A percentile compares a stretch with the other conserved stretches of the same genome.
Conservation (phyloP, 2,888 invertebrate genomes). For the Hipparchia semele region DNA sequence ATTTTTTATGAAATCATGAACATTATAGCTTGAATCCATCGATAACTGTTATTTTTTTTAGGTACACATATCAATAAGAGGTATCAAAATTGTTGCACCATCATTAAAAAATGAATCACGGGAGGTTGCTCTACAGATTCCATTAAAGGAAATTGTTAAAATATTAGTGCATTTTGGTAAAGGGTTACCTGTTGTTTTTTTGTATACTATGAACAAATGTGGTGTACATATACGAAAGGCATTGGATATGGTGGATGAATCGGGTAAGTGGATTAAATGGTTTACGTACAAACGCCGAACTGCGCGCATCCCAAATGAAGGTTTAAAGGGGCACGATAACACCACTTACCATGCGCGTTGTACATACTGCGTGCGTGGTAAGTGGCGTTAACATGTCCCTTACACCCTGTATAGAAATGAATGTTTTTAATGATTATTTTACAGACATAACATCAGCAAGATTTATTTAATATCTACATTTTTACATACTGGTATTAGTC, state of each 20-base stretch:
- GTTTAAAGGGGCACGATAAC: no score
- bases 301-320: no score
- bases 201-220: constrained; percentile 88
- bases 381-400: no score
- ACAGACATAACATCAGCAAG: no score
- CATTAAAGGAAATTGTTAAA: constrained; percentile 87
- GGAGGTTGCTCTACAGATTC: constrained; percentile 86
- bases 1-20: no score
- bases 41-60: constrained; percentile 50
- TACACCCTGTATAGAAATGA: no score
- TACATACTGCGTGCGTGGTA: no score
- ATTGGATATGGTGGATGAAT: constrained; percentile 86
- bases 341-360: no score
- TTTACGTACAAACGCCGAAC: neutral
- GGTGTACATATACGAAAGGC: constrained; percentile 87
- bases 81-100: constrained; percentile 85
- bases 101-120: constrained; percentile 80
- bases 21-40: no score
- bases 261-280: constrained; percentile 54
- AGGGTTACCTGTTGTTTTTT: constrained; percentile 89
- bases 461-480: no score
- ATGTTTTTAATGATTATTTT: no score
- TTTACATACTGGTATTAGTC: no score
- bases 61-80: constrained; percentile 83
- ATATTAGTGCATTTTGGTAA: constrained; percentile 91